Base-by-base conservation (phyloP, 2,888 invertebrate genomes). In the Drosophila melanosoma region DNA sequence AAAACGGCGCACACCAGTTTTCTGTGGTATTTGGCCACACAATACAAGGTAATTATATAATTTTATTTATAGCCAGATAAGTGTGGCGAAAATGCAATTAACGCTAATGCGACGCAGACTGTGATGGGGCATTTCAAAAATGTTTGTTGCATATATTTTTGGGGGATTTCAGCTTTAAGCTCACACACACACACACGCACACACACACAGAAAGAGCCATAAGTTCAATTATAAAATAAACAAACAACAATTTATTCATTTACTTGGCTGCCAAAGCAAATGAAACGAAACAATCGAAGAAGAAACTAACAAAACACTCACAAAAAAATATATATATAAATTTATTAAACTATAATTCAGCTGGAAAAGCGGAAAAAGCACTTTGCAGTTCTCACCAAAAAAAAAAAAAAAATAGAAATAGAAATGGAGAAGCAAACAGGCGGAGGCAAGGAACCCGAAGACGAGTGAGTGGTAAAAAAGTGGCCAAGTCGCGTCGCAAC, bases 51-150 rank as follows among this genome's bases (percentile, higher is more conserved):
- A 87, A 87, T 87, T 87, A 90, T 87, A 87, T 90, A 89, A 90
- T 87, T 90, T 87, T 87, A 87, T 87, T 87, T 87, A 87, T 90
- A 76, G 89, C 84, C 87, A 90, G 89, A 87, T 90, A 87, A 90
- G 76, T 87, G 89, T 80, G 83, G 83, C 77, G 83, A 83, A 89
- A 90, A 89, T 90, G 86, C 86, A 86, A 86, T 90, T 90, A 86
- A 88, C 79, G 63, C 63, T 67, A 68, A 71, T 69, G 60, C 29
- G 38, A 26, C 38, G 53, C 56, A 42, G 61, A 57, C 29, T 29
- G 52, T 33, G 32, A 26, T 11, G 20, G 17, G n/a, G 35, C 61
- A 54, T 56, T 56, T 15, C 45, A 42, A 69, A 20, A 17, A 35
- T 15, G 7, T 17, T 32, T 35, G 36, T 54, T 49, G 26, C 45